Evolutionary conservation across 2,888 invertebrate species (phyloP).

Genomic region (Byasa hedistus): DNA sequence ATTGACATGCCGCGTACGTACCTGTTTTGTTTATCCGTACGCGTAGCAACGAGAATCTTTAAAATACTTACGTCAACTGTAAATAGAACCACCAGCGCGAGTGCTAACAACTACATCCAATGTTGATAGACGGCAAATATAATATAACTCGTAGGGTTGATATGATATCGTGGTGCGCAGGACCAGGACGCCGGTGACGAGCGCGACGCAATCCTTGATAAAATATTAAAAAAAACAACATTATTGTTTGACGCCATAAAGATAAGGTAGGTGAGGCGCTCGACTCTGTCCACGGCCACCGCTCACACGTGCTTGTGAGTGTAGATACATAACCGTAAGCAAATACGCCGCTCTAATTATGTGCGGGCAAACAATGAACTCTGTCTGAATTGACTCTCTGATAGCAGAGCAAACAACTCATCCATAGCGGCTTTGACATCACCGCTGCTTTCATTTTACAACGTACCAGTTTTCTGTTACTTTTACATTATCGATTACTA

Average conservation of each 20-base stretch:
- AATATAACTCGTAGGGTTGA: constrained; percentile 56
- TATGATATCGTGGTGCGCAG: constrained; percentile 53
- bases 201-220: constrained; percentile 59
- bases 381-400: constrained; percentile 58
- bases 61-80: constrained; percentile 27
- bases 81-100: constrained; percentile 28
- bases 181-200: constrained; percentile 62
- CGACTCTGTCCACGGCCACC: constrained; percentile 60
- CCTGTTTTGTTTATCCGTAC: constrained; percentile 58
- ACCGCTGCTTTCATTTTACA: constrained; percentile 26
- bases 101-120: constrained; percentile 46
- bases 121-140: constrained; percentile 60
- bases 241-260: constrained; percentile 71
- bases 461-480: background rate
- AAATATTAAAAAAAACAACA: constrained; percentile 57
- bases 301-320: constrained; percentile 56
- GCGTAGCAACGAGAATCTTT: constrained; percentile 29
- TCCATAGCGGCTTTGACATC: constrained; percentile 43
- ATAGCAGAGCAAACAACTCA: constrained; percentile 50
- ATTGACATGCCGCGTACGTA: constrained; percentile 73
- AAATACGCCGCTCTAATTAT: constrained; percentile 66
- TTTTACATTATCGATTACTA: background rate
- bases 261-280: constrained; percentile 63
- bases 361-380: constrained; percentile 58
- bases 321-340: constrained; percentile 49